Evolutionary conservation across 37 sponge, comb jelly and placozoan species (phyloP).

Genomic region (Diacarnus erythraeanus): DNA sequence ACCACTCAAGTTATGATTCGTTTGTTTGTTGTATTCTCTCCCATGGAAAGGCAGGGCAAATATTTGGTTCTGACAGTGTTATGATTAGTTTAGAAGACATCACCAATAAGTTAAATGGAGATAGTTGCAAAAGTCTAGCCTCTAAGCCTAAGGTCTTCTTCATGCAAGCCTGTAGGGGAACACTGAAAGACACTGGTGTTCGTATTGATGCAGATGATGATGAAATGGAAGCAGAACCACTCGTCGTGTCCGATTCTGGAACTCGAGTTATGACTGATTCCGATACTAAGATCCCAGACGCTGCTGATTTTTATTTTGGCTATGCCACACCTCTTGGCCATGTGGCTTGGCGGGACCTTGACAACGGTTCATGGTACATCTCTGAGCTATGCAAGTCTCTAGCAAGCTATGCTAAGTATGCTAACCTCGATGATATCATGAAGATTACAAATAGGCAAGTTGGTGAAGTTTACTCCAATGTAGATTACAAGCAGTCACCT

Average conservation of each 20-base stretch:
- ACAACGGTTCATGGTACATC: slow-evolving; percentile 60
- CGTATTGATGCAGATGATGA: slow-evolving; percentile 11
- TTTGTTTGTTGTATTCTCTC: slow-evolving; percentile 88
- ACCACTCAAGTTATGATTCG: slow-evolving; percentile 68
- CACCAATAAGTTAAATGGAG: slow-evolving; percentile 31
- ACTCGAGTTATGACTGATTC: slow-evolving; percentile 13
- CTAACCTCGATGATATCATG: slow-evolving; percentile 33
- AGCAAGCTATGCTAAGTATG: background rate
- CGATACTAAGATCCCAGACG: slow-evolving; percentile 31
- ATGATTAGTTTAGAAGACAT: slow-evolving; percentile 35
- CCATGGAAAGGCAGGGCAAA: slow-evolving; percentile 65
- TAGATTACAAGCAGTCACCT: slow-evolving; percentile 17
- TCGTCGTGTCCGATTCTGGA: background rate
- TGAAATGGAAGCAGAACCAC: background rate
- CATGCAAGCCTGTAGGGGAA: slow-evolving; percentile 89
- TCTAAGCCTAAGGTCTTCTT: slow-evolving; percentile 91
- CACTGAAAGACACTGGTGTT: slow-evolving; percentile 38
- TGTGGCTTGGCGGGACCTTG: slow-evolving; percentile 35
- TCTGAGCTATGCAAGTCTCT: slow-evolving; percentile 35
- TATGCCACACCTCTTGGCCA: slow-evolving; percentile 39
- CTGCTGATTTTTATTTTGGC: slow-evolving; percentile 58
- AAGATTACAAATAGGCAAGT: slow-evolving; percentile 5
- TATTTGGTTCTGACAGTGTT: slow-evolving; percentile 78
- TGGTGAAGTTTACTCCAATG: background rate
- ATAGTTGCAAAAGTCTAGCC: slow-evolving; percentile 30